Evolutionary conservation across 2,888 invertebrate genomes (phyloP), one percentile per base, ranked within the genome.

Genomic region (Eremobia ochroleuca): DNA sequence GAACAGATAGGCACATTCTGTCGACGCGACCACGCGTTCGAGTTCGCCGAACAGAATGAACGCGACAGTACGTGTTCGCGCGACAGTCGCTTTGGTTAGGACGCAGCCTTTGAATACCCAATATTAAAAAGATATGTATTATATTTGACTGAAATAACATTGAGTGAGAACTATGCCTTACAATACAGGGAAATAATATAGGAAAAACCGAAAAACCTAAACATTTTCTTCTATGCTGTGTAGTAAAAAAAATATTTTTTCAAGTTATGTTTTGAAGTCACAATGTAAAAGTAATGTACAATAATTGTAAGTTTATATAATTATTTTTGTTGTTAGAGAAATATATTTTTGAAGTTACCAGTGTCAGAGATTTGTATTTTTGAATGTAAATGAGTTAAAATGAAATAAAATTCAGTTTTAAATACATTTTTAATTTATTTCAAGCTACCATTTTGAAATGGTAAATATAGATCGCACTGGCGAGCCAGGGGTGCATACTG

Each of bases 211-310:
- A 4, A 49, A 67, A 43, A 65, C 21, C 3, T 65, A 49, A 18
- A 61, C 0, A 40, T 62, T 58, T 62, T 11, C 66, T n/a, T 64
- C 8, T 68, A 15, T 31, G 8, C 18, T 15, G 1, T 55, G 4
- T 6, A 13, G 4, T 49, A 18, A 31, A 9, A 58, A 59, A 31
- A 31, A 9, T 37, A 18, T 66, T 31, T 43, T 25, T 31, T 40
- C 5, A 61, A 66, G 25, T 31, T 37, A 21, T 18, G 9, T 34
- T n/a, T 77, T 37, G 11, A 52, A 69, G 76, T 77, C 74, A 77
- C 64, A 76, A 72, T 52, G 58, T 72, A 79, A 76, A 75, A n/a
- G n/a, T n/a, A n/a, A 81, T 80, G 81, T 87, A 85, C 85, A 82
- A 75, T 69, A 81, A 55, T 78, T 43, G 66, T 85, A 85, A 77